Evolutionary conservation across 2,797 vertebrate species (phyloP), one percentile per base, ranked within the genome.

Genomic region (Pipistrellus pygmaeus): DNA sequence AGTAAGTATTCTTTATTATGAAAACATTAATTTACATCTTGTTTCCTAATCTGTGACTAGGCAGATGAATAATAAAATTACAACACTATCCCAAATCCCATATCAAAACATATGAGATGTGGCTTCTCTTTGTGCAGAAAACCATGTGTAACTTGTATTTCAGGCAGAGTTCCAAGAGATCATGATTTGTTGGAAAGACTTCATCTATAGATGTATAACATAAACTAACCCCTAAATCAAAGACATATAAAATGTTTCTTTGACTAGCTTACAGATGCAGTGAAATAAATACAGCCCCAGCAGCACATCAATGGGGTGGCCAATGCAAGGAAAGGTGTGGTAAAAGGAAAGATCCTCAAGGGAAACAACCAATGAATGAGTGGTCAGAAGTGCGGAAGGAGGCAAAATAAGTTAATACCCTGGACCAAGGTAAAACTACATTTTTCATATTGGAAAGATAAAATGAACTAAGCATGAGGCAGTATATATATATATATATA

Each of bases 1-100:
- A 62, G 2, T 27, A 87, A 62, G 2, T 27, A 87, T 6, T 35
- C 5, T 82, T 71, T 17, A 72, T 85, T 73, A 73, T 72, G 3
- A 88, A 96, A 87, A 82, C 44, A 85, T 32, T 14, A 15, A 81
- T 83, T 81, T n/a, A 48, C 82, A 25, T 82, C 57, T 93, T 85
- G 2, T 32, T 83, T 85, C 32, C 46, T 73, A 78, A 69, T 64
- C n/a, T 88, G 53, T 35, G 15, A 88, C 27, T 71, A 72, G 32
- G 7, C 21, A 86, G 44, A 89, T 88, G 46, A 73, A 80, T 46
- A 60, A 7, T 93, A 23, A 75, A 51, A 64, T 73, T 80, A 46
- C 41, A 20, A 30, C 53, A 57, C 25, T 85, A 68, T 83, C 21
- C 55, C 21, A 85, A 88, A 53, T 46, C 10, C 12, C 5, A 62